Conservation (phyloP, 2,113 vertebrate genomes). For the Ellobius talpinus region DNA sequence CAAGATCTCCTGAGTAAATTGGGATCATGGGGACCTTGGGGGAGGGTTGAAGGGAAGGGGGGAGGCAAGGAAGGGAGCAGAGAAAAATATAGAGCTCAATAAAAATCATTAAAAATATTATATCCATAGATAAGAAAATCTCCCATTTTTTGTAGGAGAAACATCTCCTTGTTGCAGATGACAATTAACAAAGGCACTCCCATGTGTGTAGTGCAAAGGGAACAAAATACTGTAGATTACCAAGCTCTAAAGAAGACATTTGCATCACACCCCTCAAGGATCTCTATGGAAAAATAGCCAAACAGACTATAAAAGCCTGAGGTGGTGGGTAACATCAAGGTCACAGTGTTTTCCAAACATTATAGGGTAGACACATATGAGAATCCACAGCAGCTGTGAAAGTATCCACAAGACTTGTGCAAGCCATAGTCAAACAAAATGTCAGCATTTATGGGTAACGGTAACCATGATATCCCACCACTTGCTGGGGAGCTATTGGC, state of each 20-base stretch:
- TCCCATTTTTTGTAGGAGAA: neutral
- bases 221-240: neutral
- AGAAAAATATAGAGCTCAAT: too few relatives aligned
- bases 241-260: too few relatives aligned
- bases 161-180: neutral
- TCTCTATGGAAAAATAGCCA: neutral
- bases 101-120: neutral
- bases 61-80: too few relatives aligned
- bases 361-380: too few relatives aligned
- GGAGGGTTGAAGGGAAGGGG: too few relatives aligned
- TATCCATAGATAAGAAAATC: neutral
- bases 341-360: neutral
- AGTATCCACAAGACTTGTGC: neutral
- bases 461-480: neutral
- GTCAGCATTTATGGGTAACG: neutral
- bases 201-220: neutral
- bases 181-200: neutral
- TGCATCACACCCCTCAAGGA: neutral
- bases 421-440: neutral
- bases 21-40: too few relatives aligned
- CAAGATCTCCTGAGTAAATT: too few relatives aligned
- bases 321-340: neutral
- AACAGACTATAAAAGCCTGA: neutral
- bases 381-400: neutral
- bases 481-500: neutral